phyloP scores from a whole-genome alignment of 2,888 invertebrate species.

The Drosophila kambysellisi region DNA sequence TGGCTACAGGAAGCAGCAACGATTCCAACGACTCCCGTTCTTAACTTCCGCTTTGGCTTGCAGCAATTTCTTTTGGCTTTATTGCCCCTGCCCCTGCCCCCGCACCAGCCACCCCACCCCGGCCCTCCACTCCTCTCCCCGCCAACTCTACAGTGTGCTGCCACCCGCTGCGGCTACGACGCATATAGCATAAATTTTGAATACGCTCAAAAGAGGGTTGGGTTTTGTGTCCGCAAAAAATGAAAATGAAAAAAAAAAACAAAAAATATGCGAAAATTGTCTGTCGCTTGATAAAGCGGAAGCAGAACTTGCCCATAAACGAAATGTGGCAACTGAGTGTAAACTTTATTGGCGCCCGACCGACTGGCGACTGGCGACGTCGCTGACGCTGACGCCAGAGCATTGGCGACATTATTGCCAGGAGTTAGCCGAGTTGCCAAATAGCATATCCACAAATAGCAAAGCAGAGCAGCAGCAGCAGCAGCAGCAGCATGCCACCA shows the following conservation, averaged over 20 bases:
- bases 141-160: slow-evolving; percentile 22
- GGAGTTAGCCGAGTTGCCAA: slow-evolving; percentile 4
- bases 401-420: slow-evolving; percentile 17
- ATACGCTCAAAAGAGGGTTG: slow-evolving; percentile 54
- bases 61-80: slow-evolving; percentile 77
- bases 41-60: slow-evolving; percentile 77
- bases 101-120: not conserved
- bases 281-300: slow-evolving; percentile 80
- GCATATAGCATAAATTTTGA: slow-evolving; percentile 81
- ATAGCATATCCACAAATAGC: slow-evolving; percentile 19
- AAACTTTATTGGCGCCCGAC: slow-evolving; percentile 83
- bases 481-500: not conserved
- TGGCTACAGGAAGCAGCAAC: slow-evolving; percentile 68
- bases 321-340: slow-evolving; percentile 81
- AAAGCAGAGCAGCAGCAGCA: slow-evolving; percentile 33
- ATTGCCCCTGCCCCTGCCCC: slow-evolving; percentile 54
- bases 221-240: slow-evolving; percentile 38
- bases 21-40: slow-evolving; percentile 75
- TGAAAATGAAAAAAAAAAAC: slow-evolving; percentile 60
- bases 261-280: slow-evolving; percentile 78
- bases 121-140: too few relatives aligned
- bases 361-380: slow-evolving; percentile 78
- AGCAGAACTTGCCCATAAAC: slow-evolving; percentile 81
- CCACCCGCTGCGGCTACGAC: slow-evolving; percentile 62
- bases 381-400: slow-evolving; percentile 14